A percentile compares a stretch with the other conserved stretches of the same genome.
phyloP scores from a whole-genome alignment of 2,888 invertebrate species.

The Scaptomyza polygonia region DNA sequence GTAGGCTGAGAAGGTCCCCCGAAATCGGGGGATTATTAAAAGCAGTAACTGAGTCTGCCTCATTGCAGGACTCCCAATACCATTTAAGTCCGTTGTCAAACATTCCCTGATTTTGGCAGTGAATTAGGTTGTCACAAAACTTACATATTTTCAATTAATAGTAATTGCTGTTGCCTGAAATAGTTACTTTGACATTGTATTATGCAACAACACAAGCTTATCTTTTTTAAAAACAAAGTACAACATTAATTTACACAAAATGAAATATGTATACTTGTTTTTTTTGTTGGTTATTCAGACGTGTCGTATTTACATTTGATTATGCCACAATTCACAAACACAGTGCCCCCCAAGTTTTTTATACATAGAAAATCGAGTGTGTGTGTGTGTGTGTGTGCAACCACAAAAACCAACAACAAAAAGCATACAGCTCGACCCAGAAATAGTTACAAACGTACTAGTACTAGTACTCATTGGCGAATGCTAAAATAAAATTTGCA shows the following conservation, averaged over 20 bases:
- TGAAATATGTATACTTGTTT: neutral
- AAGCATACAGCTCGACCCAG: conserved; percentile 31
- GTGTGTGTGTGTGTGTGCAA: conserved; percentile 5
- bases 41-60: too few species aligned
- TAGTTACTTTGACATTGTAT: too few species aligned
- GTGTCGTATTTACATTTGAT: conserved; percentile 27
- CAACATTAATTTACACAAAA: too few species aligned
- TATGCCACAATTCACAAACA: conserved; percentile 7
- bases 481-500: conserved; percentile 31
- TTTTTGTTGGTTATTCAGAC: conserved; percentile 14
- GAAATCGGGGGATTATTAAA: too few species aligned
- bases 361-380: neutral
- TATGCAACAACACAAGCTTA: too few species aligned
- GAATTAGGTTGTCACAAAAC: too few species aligned
- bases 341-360: neutral
- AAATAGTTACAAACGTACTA: conserved; percentile 34
- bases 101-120: too few species aligned
- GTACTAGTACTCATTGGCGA: conserved; percentile 10
- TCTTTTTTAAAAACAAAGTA: too few species aligned
- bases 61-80: too few species aligned
- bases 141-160: too few species aligned
- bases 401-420: conserved; percentile 24
- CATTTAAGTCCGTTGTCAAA: too few species aligned
- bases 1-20: too few species aligned
- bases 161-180: neutral